A percentile compares a stretch with the other conserved stretches of the same genome.
These are phyloP conservation scores for Ibidorhyncha struthersii DNA, from an alignment of 2,113 vertebrate species.

Conservation along the genomic window DNA sequence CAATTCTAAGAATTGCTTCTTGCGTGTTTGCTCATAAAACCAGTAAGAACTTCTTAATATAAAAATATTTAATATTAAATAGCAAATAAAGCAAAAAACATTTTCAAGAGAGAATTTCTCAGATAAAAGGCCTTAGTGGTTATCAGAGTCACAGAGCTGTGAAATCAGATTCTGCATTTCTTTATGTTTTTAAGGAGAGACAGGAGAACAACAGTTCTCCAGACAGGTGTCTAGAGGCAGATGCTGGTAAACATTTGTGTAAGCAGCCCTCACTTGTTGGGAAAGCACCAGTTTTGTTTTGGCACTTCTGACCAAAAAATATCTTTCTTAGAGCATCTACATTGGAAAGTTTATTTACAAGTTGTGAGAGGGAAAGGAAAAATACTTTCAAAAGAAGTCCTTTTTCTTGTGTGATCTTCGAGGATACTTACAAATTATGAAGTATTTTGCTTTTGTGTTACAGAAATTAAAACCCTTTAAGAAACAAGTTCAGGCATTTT, in stretches of 20 bases:
- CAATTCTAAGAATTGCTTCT: not conserved
- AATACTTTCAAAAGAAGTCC: not conserved
- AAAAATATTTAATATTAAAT: not conserved
- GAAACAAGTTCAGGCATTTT: slow-evolving; percentile 22
- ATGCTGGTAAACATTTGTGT: not conserved
- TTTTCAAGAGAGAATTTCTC: not conserved
- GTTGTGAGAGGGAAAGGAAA: not conserved
- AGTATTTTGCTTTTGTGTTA: not conserved
- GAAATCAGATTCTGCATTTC: not conserved
- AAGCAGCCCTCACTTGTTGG: not conserved
- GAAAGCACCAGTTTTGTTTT: not conserved
- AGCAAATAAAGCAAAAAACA: not conserved
- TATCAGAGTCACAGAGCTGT: not conserved
- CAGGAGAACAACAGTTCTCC: not conserved
- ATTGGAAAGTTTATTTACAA: not conserved
- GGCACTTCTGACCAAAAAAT: not conserved
- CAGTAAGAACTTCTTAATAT: not conserved
- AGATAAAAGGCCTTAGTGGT: not conserved
- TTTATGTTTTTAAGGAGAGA: not conserved
- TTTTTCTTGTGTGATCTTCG: not conserved
- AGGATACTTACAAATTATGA: not conserved
- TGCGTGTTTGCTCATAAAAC: not conserved
- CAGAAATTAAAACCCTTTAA: not conserved
- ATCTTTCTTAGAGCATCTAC: not conserved
- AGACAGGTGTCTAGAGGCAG: not conserved